Percentiles rank a stretch among this genome's conserved stretches.
phyloP scores from a whole-genome alignment of 2,797 vertebrate species.

The Coccyzus lansbergi region DNA sequence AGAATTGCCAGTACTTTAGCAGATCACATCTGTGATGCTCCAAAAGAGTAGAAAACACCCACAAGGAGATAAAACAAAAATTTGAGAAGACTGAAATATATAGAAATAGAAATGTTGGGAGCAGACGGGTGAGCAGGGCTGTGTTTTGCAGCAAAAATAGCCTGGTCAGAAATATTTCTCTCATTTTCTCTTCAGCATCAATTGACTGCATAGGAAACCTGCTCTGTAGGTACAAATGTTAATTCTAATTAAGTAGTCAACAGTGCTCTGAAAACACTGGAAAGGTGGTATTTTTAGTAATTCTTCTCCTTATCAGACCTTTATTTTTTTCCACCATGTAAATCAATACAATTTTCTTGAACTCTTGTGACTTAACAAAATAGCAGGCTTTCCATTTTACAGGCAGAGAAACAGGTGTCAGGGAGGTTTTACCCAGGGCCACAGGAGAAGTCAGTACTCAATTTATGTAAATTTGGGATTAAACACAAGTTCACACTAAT shows the following conservation, averaged over 20 bases:
- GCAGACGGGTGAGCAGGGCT: slow-evolving; percentile 16
- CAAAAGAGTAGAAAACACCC: slow-evolving; percentile 62
- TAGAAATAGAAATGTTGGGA: background rate
- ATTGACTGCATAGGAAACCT: background rate
- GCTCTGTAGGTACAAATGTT: background rate
- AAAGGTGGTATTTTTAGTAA: background rate
- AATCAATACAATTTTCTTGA: background rate
- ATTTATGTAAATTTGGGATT: background rate
- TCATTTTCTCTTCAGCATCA: slow-evolving; percentile 1
- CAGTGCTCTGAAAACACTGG: background rate
- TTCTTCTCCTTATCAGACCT: background rate
- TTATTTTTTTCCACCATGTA: background rate
- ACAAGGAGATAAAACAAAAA: slow-evolving; percentile 64
- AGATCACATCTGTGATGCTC: slow-evolving; percentile 67
- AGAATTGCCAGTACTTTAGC: slow-evolving; percentile 49
- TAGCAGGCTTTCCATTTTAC: background rate
- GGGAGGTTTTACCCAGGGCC: background rate
- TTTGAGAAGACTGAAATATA: slow-evolving; percentile 42
- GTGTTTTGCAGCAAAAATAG: background rate
- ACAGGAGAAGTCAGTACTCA: background rate
- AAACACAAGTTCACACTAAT: background rate
- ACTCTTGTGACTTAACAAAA: background rate
- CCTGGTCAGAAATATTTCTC: background rate
- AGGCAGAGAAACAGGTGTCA: background rate
- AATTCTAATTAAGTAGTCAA: background rate